Conservation (phyloP, 2,888 invertebrate genomes). For the Diploptera punctata region DNA sequence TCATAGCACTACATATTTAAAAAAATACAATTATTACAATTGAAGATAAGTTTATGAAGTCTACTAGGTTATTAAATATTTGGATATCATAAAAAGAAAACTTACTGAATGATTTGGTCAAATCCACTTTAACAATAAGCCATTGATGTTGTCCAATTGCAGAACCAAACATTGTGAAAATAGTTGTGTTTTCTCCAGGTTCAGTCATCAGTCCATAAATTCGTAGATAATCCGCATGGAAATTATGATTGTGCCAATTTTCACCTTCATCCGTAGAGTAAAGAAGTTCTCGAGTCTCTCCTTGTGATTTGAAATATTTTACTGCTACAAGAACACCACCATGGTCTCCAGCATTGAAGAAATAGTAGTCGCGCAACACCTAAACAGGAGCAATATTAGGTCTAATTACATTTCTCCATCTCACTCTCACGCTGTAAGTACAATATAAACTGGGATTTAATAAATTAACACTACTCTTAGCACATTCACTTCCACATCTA, state of each 20-base stretch:
- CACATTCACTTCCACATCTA: no score
- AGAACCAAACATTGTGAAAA: constrained; percentile 92
- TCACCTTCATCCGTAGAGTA: constrained; percentile 89
- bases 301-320: constrained; percentile 76
- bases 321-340: constrained; percentile 86
- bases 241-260: constrained; percentile 74
- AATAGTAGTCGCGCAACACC: constrained; percentile 74
- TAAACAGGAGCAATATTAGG: background rate
- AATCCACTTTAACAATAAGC: constrained; percentile 80
- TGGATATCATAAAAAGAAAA: no score
- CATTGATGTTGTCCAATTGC: constrained; percentile 78
- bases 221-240: constrained; percentile 73
- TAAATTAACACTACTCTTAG: no score
- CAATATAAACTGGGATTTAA: no score
- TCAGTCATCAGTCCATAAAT: constrained; percentile 94
- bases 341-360: constrained; percentile 91
- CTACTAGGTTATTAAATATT: no score
- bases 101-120: constrained; percentile 61
- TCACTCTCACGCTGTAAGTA: no score
- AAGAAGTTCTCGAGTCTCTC: constrained; percentile 78
- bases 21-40: no score
- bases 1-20: no score
- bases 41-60: no score
- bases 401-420: no score
- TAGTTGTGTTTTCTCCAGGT: constrained; percentile 91